Evolutionary conservation across 1,140 invertebrate species (phyloP), one percentile per base, ranked within the genome.

Genomic region (Drosophila micromelanica): DNA sequence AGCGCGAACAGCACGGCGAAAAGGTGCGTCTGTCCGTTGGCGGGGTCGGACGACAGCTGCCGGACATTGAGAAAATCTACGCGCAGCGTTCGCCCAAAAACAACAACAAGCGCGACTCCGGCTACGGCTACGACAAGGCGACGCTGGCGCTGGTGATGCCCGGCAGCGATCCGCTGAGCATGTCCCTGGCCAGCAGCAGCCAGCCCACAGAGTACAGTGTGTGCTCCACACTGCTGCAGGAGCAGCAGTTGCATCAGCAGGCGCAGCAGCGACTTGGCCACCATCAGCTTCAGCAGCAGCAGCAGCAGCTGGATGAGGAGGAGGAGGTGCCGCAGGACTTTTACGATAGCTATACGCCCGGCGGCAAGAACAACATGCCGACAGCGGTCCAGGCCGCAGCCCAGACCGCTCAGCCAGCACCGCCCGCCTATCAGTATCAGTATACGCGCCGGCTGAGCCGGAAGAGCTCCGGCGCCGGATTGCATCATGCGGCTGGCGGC

Each of bases 251-350:
- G 15, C 68, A 20, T 1, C 43, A 42, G 13, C 69, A 43, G 45
- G 35, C 54, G 3, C 68, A 63, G 6, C 61, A 42, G 3, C 52
- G 20, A 0, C 38, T 51, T 2, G 40, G 20, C 52, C 69, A 60
- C 2, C 9, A 13, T 1, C 78, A 56, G 6, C 40, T n/a, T n/a
- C 17, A 60, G 4, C 12, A 49, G 13, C 27, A 63, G 27, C 43
- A 63, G 23, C 35, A 37, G n/a, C 37, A 43, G 17, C 48, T 60
- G 23, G 27, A 52, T 17, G 69, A 78, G 6, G 90, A 91, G 64
- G 90, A 91, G 51, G 90, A 90, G 35, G 90, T 91, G 49, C 90
- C 90, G 7, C 63, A 82, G 46, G 90, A 91, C 35, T 91, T 91
- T 38, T 91, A 89, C 12, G 90, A 91, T 37, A 90, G 62, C 49